Conservation (phyloP, 2,113 vertebrate species). For the Mungos mungo region DNA sequence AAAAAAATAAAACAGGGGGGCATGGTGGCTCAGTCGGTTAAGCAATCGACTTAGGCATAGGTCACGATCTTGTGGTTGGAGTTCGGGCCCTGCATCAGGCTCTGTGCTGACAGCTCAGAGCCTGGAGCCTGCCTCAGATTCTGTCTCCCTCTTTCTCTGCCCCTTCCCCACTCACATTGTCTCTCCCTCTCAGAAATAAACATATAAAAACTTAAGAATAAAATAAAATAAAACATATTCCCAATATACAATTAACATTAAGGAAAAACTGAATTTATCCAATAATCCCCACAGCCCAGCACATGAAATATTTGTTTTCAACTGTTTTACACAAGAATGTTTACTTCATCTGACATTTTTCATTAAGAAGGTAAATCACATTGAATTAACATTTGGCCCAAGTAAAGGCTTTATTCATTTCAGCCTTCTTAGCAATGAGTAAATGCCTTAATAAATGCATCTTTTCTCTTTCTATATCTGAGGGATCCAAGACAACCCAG, state of each 20-base stretch:
- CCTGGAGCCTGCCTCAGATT: too few relatives aligned
- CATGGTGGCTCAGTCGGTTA: too few relatives aligned
- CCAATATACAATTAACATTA: not conserved
- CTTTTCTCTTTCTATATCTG: not conserved
- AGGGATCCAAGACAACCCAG: not conserved
- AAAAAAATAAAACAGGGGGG: too few relatives aligned
- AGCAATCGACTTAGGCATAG: too few relatives aligned
- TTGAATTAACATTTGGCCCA: not conserved
- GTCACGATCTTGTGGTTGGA: too few relatives aligned
- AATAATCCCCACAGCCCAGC: not conserved
- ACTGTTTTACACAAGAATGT: not conserved
- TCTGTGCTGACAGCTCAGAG: too few relatives aligned
- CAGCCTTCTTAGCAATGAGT: not conserved
- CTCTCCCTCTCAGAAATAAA: too few relatives aligned
- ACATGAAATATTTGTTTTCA: not conserved
- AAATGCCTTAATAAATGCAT: not conserved
- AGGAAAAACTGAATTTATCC: not conserved
- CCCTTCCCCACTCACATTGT: too few relatives aligned
- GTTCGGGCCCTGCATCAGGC: too few relatives aligned
- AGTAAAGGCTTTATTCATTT: constrained; percentile 22
- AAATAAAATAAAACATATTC: not conserved
- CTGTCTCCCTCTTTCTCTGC: too few relatives aligned
- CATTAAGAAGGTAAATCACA: not conserved
- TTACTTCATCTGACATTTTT: constrained; percentile 7
- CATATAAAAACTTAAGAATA: too few relatives aligned